phyloP scores from a whole-genome alignment of 2,797 vertebrate genomes.

The Agapornis canus region DNA sequence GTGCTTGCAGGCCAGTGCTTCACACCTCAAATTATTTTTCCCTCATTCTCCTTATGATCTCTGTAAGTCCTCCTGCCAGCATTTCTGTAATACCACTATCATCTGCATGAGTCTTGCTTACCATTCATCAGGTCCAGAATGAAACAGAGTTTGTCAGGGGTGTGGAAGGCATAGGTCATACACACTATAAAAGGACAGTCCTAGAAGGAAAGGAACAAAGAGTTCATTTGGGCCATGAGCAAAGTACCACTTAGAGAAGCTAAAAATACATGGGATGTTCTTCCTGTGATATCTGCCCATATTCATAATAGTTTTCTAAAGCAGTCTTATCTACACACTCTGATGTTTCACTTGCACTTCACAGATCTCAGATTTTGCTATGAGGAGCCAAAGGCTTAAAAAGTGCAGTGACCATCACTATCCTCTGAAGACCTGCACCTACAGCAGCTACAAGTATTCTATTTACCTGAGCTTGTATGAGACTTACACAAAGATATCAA shows the following conservation, averaged over 20 bases:
- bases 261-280: not conserved
- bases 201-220: conserved; percentile 69
- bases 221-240: not conserved
- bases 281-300: not conserved
- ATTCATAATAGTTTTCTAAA: not conserved
- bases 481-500: not conserved
- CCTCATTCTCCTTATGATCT: not conserved
- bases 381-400: not conserved
- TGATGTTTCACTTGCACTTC: not conserved
- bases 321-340: not conserved
- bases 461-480: not conserved
- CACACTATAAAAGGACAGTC: conserved; percentile 99
- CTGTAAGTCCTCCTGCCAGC: not conserved
- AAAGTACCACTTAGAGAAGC: not conserved
- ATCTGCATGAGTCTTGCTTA: conserved; percentile 55
- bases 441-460: not conserved
- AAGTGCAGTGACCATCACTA: not conserved
- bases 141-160: conserved; percentile 98
- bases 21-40: not conserved
- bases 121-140: conserved; percentile 99
- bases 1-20: not conserved
- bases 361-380: not conserved
- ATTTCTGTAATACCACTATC: not conserved
- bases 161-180: conserved; percentile 99
- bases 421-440: not conserved